phyloP scores from a whole-genome alignment of 1,140 invertebrate species.

The Temnothorax curvispinosus region DNA sequence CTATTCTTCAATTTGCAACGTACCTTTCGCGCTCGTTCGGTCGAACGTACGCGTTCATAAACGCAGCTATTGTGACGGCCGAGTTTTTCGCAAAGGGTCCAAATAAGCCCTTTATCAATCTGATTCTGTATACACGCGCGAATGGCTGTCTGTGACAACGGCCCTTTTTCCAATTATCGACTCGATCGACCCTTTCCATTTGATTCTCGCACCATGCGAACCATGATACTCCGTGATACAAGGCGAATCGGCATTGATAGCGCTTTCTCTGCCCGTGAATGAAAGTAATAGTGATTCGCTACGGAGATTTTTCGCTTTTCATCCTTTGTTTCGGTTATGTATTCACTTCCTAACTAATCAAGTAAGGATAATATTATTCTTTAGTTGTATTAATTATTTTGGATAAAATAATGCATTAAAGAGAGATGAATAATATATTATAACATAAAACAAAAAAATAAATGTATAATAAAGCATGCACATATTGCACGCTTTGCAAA shows the following conservation, averaged over 20 bases:
- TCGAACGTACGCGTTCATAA: conserved; percentile 46
- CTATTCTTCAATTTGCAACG: conserved; percentile 40
- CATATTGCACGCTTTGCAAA: background rate
- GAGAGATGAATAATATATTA: background rate
- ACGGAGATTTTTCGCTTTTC: background rate
- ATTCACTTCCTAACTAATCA: background rate
- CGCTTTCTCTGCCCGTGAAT: conserved; percentile 28
- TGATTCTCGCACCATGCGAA: conserved; percentile 41
- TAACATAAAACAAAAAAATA: background rate
- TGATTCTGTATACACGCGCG: conserved; percentile 58
- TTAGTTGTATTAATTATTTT: background rate
- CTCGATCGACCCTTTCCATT: conserved; percentile 66
- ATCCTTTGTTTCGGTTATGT: background rate
- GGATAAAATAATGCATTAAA: background rate
- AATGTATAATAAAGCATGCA: background rate
- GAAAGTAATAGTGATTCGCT: conserved; percentile 30
- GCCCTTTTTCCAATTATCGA: conserved; percentile 76
- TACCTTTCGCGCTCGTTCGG: conserved; percentile 21
- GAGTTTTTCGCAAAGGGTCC: conserved; percentile 59
- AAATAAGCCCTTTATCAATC: conserved; percentile 73
- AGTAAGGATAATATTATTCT: background rate
- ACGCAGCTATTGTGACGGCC: conserved; percentile 53
- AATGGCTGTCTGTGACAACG: conserved; percentile 67
- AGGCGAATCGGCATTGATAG: conserved; percentile 31
- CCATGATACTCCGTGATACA: conserved; percentile 58